Base-by-base conservation (phyloP, 2,797 vertebrate species). In the Hipposideros larvatus region DNA sequence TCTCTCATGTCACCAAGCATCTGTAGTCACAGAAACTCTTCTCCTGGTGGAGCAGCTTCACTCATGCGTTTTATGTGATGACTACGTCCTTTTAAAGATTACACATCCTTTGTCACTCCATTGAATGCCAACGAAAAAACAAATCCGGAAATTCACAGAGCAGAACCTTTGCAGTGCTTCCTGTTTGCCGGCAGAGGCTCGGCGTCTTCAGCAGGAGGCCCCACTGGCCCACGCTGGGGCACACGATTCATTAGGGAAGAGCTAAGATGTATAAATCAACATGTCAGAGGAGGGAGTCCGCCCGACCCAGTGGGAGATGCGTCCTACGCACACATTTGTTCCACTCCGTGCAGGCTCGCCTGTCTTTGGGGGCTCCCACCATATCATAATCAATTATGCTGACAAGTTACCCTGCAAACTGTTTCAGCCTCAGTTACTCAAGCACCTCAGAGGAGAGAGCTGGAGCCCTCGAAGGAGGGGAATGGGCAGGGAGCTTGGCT, bases 211-310 rank as follows among this genome's bases (percentile, higher is more conserved):
- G 98, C 97, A 98, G 98, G 98, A 98, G 98, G 98, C 98, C 98
- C 97, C 90, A 97, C 83, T 85, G 97, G 97, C 96, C 98, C 96
- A 41, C 6, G 10, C 19, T 61, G 96, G 98, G 94, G 91, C 89
- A 98, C 41, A 98, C 41, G 68, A 96, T 97, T 97, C 98, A 98
- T 98, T 70, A 95, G 98, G 97, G 91, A 97, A 94, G 95, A 98
- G 97, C 96, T 90, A 96, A 96, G 94, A 98, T 98, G 96, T 96
- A 99, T 98, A 99, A 99, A 99, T 99, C 98, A 99, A 98, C 98
- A 41, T 94, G 97, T 97, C 98, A 97, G 95, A 85, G 80, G 91
- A 95, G 61, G 70, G 95, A 97, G 77, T 70, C 85, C 7, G 55
- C n/a, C 80, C 78, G 78, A 84, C 73, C 93, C 90, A 82, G 93